Evolutionary conservation across 1,140 invertebrate species (phyloP), one percentile per base, ranked within the genome.

Genomic region (Solenopsis fugax): DNA sequence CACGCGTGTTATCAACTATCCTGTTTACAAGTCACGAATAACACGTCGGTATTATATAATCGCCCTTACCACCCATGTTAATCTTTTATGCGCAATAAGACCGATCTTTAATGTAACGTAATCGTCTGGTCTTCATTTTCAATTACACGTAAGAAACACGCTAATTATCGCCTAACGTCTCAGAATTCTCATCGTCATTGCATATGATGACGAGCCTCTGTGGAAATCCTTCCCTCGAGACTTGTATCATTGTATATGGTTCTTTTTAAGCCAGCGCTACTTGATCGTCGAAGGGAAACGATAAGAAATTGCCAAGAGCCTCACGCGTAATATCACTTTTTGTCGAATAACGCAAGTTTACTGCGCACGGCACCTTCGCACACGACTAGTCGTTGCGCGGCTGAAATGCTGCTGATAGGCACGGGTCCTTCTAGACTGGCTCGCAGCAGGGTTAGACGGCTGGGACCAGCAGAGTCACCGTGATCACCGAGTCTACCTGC

Each of bases 311-410:
- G 54, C 52, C 82, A 62, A 76, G 60, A 75, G 60, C 82, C 75
- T 81, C 60, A 75, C 2, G 50, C 16, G 50, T 78, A 84, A 84
- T 75, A 89, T 95, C 93, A 95, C 95, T 97, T 97, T 92, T 97
- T 97, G 94, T 98, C 97, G 93, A 98, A 98, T n/a, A 98, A 96
- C 60, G 97, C 97, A 90, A 98, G 95, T 94, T 98, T 98, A 62
- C 97, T 98, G 89, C 96, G 96, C 48, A 98, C 98, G 18, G 97
- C 97, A 72, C 98, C 98, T 92, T 98, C 98, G 93, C 97, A 98
- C 16, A 98, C 96, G 88, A 97, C 96, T 60, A 98, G 95, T 45
- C 97, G 95, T 87, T 97, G 96, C 24, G 96, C 94, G 54, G 95
- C 94, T 60, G 93, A 94, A 62, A 94, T 94, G 64, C 86, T 94